Conservation (phyloP, 1,140 invertebrate species). For the Limonius californicus region DNA sequence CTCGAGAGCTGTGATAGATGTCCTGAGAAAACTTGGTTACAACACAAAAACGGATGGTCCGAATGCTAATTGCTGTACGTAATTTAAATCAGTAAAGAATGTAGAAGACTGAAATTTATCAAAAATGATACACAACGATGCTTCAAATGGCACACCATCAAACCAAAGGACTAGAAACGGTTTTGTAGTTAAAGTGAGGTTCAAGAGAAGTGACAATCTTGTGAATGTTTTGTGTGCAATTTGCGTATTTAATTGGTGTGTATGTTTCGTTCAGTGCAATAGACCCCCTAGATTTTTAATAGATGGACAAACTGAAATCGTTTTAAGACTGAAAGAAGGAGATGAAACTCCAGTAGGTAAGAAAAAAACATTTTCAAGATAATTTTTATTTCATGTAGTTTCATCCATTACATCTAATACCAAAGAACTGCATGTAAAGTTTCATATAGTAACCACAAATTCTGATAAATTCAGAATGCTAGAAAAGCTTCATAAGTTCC, state of each 20-base stretch:
- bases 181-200: background rate
- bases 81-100: no score
- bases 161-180: background rate
- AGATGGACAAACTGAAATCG: conserved; percentile 84
- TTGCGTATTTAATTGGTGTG: background rate
- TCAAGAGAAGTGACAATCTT: background rate
- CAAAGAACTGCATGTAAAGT: background rate
- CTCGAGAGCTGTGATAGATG: background rate
- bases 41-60: no score
- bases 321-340: conserved; percentile 82
- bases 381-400: background rate
- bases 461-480: no score
- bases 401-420: background rate
- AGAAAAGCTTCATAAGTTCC: no score
- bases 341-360: conserved; percentile 79
- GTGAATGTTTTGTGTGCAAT: background rate
- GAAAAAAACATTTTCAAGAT: conserved; percentile 35
- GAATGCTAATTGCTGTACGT: no score
- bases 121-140: background rate
- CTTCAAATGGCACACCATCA: background rate
- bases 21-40: no score
- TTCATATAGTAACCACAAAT: no score
- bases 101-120: no score
- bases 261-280: conserved; percentile 52
- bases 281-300: conserved; percentile 78